Percentiles rank a stretch among this genome's conserved stretches.
Conservation (phyloP, 2,113 vertebrate species). For the Tetrao urogallus region DNA sequence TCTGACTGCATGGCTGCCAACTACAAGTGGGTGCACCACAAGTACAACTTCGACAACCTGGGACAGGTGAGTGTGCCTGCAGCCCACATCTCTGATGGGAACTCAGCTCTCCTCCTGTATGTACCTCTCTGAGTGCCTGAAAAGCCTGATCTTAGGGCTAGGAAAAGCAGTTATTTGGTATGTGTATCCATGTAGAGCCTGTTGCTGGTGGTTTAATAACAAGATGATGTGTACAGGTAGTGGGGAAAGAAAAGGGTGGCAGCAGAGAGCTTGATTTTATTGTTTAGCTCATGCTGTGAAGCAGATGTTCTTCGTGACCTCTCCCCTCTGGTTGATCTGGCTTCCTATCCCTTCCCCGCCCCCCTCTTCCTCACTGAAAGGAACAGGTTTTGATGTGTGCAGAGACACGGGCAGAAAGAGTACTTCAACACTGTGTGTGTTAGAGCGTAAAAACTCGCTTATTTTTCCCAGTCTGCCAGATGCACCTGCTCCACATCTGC, state of each 20-base stretch:
- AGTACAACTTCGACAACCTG: conserved; percentile 98
- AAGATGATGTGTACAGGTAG: neutral
- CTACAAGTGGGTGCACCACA: conserved; percentile 98
- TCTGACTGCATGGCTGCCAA: conserved; percentile 93
- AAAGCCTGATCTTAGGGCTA: neutral
- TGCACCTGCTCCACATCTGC: neutral
- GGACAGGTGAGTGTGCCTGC: conserved; percentile 85
- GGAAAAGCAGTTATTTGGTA: neutral
- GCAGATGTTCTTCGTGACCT: neutral
- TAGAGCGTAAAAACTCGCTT: neutral
- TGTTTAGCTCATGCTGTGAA: neutral
- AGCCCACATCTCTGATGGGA: neutral
- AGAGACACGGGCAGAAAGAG: neutral
- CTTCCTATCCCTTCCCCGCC: neutral
- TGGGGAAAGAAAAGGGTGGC: neutral
- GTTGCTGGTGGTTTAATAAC: neutral
- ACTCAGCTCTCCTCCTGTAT: neutral
- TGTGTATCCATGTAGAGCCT: neutral
- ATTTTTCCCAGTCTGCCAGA: neutral
- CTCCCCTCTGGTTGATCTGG: neutral
- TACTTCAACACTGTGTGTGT: neutral
- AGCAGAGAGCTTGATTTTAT: conserved; percentile 32
- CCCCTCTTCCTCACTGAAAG: rapidly evolving
- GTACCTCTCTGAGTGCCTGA: neutral
- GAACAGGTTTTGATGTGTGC: neutral